phyloP scores from a whole-genome alignment of 1,140 invertebrate genomes.

The Drosophila rhopaloa region DNA sequence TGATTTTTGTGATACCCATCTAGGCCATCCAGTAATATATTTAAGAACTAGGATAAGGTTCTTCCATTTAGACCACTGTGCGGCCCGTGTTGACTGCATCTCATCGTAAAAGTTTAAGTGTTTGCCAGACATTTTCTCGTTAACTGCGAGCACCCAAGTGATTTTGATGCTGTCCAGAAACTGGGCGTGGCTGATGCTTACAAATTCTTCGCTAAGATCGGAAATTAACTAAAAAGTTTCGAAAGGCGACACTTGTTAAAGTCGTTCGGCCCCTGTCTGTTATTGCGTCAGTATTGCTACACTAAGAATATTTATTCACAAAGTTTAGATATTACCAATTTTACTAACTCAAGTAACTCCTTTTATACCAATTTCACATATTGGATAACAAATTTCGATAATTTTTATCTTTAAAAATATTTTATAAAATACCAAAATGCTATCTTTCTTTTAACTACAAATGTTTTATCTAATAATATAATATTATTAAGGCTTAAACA shows the following conservation, averaged over 20 bases:
- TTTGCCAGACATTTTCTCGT: conserved; percentile 81
- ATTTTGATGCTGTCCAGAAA: conserved; percentile 65
- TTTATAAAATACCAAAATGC: no score
- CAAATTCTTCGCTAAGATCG: conserved; percentile 75
- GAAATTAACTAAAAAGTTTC: conserved; percentile 78
- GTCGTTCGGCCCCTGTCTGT: conserved; percentile 33
- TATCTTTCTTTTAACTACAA: no score
- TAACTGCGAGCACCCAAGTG: conserved; percentile 70
- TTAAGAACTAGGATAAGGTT: neutral
- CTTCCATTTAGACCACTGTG: conserved; percentile 23
- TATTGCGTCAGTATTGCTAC: conserved; percentile 18
- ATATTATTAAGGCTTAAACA: no score
- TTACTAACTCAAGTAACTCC: no score
- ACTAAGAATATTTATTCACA: neutral
- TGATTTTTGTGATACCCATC: neutral
- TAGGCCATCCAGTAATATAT: no score
- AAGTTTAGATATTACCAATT: no score
- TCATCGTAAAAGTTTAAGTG: conserved; percentile 80
- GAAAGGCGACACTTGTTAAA: conserved; percentile 69
- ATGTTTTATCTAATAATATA: no score
- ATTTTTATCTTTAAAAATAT: no score
- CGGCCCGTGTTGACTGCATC: conserved; percentile 45
- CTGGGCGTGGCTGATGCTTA: conserved; percentile 37
- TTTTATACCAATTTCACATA: no score
- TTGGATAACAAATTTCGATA: no score